Evolutionary conservation across 2,888 invertebrate species (phyloP).

Genomic region (Ectemnius continuus): DNA sequence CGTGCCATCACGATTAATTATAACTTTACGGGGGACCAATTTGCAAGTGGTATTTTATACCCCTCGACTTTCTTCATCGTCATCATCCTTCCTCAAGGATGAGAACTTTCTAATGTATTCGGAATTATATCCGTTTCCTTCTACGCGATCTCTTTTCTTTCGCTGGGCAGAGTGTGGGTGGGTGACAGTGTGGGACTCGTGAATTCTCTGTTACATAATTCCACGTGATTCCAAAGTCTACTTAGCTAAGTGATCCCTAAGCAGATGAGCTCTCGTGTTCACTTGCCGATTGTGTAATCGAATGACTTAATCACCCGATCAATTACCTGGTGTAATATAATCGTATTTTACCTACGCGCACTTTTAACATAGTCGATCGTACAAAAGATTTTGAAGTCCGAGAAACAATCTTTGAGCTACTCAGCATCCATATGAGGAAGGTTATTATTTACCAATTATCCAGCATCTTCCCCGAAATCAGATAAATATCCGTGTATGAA

Average conservation of each 20-base stretch:
- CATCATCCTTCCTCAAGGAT: neutral
- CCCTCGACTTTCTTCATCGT: neutral
- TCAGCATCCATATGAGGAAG: too few relatives aligned
- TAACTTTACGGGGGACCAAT: neutral
- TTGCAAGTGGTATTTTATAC: neutral
- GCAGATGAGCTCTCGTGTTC: neutral
- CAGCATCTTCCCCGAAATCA: too few relatives aligned
- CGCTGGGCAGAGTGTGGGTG: neutral
- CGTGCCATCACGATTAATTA: neutral
- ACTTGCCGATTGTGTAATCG: too few relatives aligned
- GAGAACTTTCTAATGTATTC: constrained; percentile 9
- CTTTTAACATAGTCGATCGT: too few relatives aligned
- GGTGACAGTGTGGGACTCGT: neutral
- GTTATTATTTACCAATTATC: too few relatives aligned
- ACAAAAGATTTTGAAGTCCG: too few relatives aligned
- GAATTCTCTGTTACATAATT: neutral
- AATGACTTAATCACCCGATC: too few relatives aligned
- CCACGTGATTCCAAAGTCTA: neutral
- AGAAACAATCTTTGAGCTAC: too few relatives aligned
- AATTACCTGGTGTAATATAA: too few relatives aligned
- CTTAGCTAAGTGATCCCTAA: neutral
- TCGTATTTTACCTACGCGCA: too few relatives aligned
- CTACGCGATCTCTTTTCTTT: neutral
- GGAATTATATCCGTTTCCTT: neutral
- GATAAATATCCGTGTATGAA: too few relatives aligned